A percentile compares a stretch with the other conserved stretches of the same genome.
Evolutionary conservation across 2,113 vertebrate species (phyloP).

Genomic region (Tachuris rubrigastra): DNA sequence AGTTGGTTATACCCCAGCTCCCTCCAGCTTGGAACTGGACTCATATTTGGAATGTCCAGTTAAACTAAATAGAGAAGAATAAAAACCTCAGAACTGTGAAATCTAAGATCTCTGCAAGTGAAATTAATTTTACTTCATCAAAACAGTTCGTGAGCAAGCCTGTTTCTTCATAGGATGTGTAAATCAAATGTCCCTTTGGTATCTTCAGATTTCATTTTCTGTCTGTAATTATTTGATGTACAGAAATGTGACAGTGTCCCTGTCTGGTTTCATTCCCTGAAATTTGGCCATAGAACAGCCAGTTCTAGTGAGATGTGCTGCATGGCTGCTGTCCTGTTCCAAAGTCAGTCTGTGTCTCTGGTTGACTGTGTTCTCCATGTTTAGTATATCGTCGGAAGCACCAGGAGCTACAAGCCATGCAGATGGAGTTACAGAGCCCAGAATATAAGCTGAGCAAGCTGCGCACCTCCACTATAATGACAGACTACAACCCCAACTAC

Average conservation of each 20-base stretch:
- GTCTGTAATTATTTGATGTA: not conserved
- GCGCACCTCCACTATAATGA: conserved; percentile 98
- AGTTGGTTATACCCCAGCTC: not conserved
- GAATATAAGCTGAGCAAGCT: conserved; percentile 98
- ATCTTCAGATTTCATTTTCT: not conserved
- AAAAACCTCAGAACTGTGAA: not conserved
- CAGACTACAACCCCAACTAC: conserved; percentile 99
- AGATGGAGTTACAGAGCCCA: conserved; percentile 96
- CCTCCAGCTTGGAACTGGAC: not conserved
- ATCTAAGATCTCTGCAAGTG: not conserved
- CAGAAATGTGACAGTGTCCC: not conserved
- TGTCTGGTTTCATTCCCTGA: not conserved
- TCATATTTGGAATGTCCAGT: not conserved
- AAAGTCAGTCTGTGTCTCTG: not conserved
- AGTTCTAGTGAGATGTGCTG: not conserved
- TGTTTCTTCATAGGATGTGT: not conserved
- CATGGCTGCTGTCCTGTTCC: not conserved
- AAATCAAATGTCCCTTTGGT: not conserved
- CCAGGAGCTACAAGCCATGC: conserved; percentile 96
- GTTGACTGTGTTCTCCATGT: not conserved
- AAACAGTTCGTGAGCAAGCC: not conserved
- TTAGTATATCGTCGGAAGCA: conserved; percentile 96
- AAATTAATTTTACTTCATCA: not conserved
- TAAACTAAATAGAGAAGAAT: not conserved
- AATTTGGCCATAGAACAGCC: not conserved